phyloP scores from a whole-genome alignment of 1,140 invertebrate species.

The Pteromalus puparum region DNA sequence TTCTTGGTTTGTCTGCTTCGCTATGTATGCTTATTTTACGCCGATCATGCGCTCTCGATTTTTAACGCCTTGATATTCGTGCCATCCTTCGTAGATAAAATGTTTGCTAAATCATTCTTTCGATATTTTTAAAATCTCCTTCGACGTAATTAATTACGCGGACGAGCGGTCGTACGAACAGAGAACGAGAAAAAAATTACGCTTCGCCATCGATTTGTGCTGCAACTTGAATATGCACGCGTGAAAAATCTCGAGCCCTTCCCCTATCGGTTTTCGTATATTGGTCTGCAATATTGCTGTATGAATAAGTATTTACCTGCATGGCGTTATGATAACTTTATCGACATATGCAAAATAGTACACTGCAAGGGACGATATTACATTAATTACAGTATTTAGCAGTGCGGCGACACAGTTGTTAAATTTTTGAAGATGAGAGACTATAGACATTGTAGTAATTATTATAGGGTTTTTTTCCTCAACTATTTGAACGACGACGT shows the following conservation, averaged over 20 bases:
- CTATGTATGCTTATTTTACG: not conserved
- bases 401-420: not conserved
- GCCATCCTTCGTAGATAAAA: not conserved
- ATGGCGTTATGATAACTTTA: not conserved
- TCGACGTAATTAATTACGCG: not conserved
- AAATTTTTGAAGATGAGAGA: not conserved
- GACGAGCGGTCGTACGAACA: not conserved
- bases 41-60: not conserved
- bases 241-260: not conserved
- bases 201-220: not conserved
- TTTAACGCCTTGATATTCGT: not conserved
- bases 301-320: not conserved
- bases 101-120: no score
- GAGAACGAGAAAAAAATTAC: not conserved
- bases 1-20: not conserved
- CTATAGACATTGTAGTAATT: not conserved
- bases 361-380: not conserved
- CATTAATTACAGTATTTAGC: not conserved
- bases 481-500: not conserved
- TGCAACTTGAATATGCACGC: not conserved
- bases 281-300: conserved; percentile 3
- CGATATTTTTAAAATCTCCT: not conserved
- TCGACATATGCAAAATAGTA: no score
- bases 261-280: not conserved
- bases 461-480: not conserved